Percentiles rank a stretch among this genome's conserved stretches.
Conservation (phyloP, 2,113 vertebrate species). For the Orcinus orca region DNA sequence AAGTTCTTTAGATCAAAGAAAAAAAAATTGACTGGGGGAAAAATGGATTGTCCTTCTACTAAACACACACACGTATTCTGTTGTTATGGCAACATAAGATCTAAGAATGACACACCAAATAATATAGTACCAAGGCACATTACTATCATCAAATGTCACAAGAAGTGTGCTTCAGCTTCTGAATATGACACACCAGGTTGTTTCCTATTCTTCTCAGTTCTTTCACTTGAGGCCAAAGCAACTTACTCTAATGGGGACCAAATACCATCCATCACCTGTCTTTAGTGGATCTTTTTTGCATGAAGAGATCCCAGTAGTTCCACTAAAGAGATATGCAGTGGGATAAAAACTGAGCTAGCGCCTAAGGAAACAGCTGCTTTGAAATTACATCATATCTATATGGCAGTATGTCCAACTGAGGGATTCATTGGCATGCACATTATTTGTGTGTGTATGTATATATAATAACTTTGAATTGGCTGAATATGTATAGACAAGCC, state of each 20-base stretch:
- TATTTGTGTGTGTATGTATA: not conserved
- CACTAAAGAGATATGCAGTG: not conserved
- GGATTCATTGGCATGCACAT: not conserved
- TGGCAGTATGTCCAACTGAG: not conserved
- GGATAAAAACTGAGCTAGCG: not conserved
- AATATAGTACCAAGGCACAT: conserved; percentile 31
- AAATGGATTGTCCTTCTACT: conserved; percentile 40
- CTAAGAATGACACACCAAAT: conserved; percentile 61
- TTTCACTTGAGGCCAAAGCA: conserved; percentile 22
- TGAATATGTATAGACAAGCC: not conserved
- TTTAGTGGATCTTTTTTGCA: not conserved
- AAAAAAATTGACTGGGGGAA: conserved; percentile 37
- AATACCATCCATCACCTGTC: not conserved
- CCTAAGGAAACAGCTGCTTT: not conserved
- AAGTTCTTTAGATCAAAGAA: conserved; percentile 63
- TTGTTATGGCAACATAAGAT: conserved; percentile 66
- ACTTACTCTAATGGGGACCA: not conserved
- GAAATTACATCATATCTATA: not conserved
- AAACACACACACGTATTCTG: conserved; percentile 27
- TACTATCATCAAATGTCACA: conserved; percentile 51
- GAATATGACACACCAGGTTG: not conserved
- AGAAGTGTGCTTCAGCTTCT: conserved; percentile 14
- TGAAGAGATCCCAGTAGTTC: not conserved
- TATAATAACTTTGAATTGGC: not conserved
- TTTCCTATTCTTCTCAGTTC: not conserved